Percentiles rank a stretch among this genome's conserved stretches.
Conservation (phyloP, 2,888 invertebrate species). For the Noctua janthina region DNA sequence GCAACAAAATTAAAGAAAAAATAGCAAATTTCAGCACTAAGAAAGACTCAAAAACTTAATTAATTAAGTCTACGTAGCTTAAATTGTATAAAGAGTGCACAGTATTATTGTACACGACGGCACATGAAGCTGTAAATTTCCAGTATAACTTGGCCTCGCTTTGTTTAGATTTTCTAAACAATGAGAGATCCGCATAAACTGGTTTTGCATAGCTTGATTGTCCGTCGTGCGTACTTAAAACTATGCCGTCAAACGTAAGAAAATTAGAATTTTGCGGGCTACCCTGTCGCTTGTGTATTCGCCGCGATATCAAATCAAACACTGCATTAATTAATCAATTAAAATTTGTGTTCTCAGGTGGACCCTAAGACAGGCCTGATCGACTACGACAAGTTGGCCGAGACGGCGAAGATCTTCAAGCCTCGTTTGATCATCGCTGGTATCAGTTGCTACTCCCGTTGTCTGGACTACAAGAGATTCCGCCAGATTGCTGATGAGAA, state of each 20-base stretch:
- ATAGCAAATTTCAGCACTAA: neutral
- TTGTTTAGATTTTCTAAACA: too few relatives aligned
- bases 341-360: constrained; percentile 81
- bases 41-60: neutral
- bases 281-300: neutral
- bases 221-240: too few relatives aligned
- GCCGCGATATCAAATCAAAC: neutral
- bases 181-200: too few relatives aligned
- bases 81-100: neutral
- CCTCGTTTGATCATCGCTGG: constrained; percentile 98
- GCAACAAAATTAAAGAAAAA: neutral
- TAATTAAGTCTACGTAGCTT: neutral
- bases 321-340: neutral
- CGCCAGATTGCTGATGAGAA: constrained; percentile 95
- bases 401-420: constrained; percentile 96
- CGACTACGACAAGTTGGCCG: constrained; percentile 96
- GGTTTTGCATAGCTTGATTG: too few relatives aligned
- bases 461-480: constrained; percentile 97
- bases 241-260: too few relatives aligned
- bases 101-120: neutral
- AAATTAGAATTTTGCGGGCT: too few relatives aligned
- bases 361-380: constrained; percentile 95
- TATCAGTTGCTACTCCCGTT: constrained; percentile 97
- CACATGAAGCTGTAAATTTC: too few relatives aligned
- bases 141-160: too few relatives aligned